Evolutionary conservation across 2,888 invertebrate genomes (phyloP), one percentile per base, ranked within the genome.

Genomic region (Melinaea menophilus): DNA sequence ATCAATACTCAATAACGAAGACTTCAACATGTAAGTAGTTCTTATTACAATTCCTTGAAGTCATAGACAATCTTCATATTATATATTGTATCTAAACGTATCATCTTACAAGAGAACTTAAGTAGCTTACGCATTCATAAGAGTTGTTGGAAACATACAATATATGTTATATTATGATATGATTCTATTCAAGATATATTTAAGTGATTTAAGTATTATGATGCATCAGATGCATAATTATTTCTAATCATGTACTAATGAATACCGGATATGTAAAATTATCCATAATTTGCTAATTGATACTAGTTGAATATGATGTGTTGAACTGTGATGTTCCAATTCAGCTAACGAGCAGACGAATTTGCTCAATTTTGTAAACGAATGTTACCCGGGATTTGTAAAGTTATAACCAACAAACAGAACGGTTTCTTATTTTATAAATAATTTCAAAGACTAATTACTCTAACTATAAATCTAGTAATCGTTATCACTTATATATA

Each of bases 401-500:
- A 4, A 5, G 7, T 37, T 37, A 37, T 37, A 5, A 37, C 33
- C 22, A 35, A 46, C 48, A 54, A 13, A 54, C 59, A 54, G 54
- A 41, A 54, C 59, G 11, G 41, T 41, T 41, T 41, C 41, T 41
- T 41, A 11, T 37, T 13, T 34, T 0, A 51, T 41, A 47, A 48
- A 9, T 58, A 37, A 46, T 57, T 45, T 57, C 3, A 57, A 45
- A 47, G 22, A 12, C 22, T 22, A 45, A n/a, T 33, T 31, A 4
- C 4, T 55, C 22, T 12, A 34, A 48, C 48, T 63, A 60, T 5
- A 61, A 22, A 22, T 22, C 22, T 22, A 22, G 22, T n/a, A 46
- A 48, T 60, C 58, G 76, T 69, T 59, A 75, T 76, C 55, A 76
- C 22, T 22, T 22, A 22, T 22, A 22, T 22, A 22, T 22, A 22